These are phyloP conservation scores for Aphelenchoides bicaudatus DNA, from an alignment of 2,888 invertebrate genomes.

Conservation along the genomic window DNA sequence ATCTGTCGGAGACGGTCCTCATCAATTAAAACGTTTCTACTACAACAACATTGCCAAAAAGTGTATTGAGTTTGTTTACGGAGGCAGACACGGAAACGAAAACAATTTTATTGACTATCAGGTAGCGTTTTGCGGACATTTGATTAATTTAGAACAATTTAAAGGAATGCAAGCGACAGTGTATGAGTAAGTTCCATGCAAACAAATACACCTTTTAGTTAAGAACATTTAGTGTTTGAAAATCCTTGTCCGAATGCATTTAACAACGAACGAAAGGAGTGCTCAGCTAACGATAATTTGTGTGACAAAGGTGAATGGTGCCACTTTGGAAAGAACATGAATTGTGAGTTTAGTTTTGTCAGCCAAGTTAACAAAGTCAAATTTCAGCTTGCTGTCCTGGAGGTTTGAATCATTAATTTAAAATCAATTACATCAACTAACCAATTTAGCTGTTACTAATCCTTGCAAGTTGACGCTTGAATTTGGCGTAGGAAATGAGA, in stretches of 20 bases:
- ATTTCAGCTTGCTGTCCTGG: slow-evolving; percentile 54
- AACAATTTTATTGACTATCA: slow-evolving; percentile 54
- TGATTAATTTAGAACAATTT: no score
- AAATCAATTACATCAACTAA: neutral
- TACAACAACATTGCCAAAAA: slow-evolving; percentile 54
- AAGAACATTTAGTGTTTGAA: slow-evolving; percentile 39
- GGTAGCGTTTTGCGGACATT: no score
- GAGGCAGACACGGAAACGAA: slow-evolving; percentile 56
- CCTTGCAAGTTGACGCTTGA: slow-evolving; percentile 51
- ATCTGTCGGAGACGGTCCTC: slow-evolving; percentile 49
- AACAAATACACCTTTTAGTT: slow-evolving; percentile 2
- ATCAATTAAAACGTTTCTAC: slow-evolving; percentile 49
- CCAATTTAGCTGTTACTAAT: slow-evolving; percentile 41
- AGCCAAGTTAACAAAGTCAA: no score
- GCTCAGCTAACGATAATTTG: slow-evolving; percentile 26
- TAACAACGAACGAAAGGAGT: slow-evolving; percentile 33
- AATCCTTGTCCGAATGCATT: slow-evolving; percentile 53
- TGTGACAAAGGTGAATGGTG: slow-evolving; percentile 51
- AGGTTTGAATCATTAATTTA: slow-evolving; percentile 29
- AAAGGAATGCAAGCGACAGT: slow-evolving; percentile 48
- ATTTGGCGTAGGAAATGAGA: slow-evolving; percentile 48
- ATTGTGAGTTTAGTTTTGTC: no score
- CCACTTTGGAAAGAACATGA: slow-evolving; percentile 51
- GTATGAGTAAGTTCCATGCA: slow-evolving; percentile 41
- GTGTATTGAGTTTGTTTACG: slow-evolving; percentile 55